Evolutionary conservation across 2,113 vertebrate genomes (phyloP).

Genomic region (Sceloporus tristichus): DNA sequence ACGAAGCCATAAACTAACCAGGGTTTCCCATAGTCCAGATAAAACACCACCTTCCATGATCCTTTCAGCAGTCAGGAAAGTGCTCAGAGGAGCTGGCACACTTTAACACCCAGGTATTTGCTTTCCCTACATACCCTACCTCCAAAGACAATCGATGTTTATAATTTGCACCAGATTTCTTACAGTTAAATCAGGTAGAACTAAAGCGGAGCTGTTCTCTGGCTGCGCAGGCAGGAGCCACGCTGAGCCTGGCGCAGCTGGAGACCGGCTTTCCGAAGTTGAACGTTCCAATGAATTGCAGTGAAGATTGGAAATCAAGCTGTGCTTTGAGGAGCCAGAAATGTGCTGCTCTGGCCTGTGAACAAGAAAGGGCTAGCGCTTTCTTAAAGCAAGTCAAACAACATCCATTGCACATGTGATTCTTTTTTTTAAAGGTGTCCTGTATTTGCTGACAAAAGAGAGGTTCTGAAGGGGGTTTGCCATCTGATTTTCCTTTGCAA

Average conservation of each 20-base stretch:
- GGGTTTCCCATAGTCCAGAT: not conserved
- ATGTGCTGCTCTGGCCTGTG: not conserved
- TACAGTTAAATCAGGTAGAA: constrained; percentile 1
- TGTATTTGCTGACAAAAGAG: not conserved
- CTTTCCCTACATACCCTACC: not conserved
- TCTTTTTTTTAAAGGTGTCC: not conserved
- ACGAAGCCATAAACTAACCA: not conserved
- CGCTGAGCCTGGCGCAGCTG: not conserved
- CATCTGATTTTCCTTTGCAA: no score
- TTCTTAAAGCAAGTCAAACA: not conserved
- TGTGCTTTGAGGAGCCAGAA: not conserved
- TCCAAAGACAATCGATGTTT: not conserved
- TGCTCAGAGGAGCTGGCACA: not conserved
- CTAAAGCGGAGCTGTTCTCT: not conserved
- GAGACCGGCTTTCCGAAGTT: not conserved
- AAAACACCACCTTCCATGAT: not conserved
- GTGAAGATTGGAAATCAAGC: not conserved
- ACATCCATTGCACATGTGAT: accelerated
- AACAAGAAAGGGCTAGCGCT: not conserved
- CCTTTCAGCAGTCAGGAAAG: not conserved
- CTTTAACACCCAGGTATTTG: not conserved
- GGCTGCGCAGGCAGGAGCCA: not conserved
- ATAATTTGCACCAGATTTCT: not conserved
- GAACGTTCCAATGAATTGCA: not conserved
- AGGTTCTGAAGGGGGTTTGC: no score